phyloP scores from a whole-genome alignment of 2,888 invertebrate genomes.

The Mythimna impura region DNA sequence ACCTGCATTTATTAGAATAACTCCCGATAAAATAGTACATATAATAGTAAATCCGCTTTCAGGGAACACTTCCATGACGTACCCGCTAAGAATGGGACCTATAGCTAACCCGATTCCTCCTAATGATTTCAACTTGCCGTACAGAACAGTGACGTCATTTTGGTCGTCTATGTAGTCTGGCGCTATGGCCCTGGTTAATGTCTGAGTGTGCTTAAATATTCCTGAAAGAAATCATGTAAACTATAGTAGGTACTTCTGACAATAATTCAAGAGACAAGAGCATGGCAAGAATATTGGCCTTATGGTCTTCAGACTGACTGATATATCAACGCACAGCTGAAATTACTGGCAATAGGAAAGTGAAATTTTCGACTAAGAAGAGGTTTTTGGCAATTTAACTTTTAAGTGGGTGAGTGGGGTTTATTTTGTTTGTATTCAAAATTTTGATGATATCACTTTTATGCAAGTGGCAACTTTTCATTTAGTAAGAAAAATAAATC shows the following conservation, averaged over 20 bases:
- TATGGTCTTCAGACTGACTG: no score
- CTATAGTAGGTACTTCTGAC: neutral
- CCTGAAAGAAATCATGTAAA: constrained; percentile 78
- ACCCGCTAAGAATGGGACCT: constrained; percentile 92
- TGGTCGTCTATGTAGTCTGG: constrained; percentile 83
- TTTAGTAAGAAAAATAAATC: neutral
- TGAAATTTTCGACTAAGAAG: no score
- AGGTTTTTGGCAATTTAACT: no score
- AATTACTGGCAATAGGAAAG: no score
- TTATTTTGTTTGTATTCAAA: no score
- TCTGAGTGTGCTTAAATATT: constrained; percentile 92
- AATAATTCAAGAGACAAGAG: no score
- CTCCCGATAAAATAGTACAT: constrained; percentile 69
- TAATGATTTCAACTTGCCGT: constrained; percentile 90
- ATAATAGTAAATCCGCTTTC: constrained; percentile 88
- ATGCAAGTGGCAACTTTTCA: neutral
- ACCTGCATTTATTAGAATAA: constrained; percentile 73
- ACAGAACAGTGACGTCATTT: constrained; percentile 85
- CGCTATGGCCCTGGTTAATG: constrained; percentile 90
- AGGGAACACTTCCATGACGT: constrained; percentile 85
- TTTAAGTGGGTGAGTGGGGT: no score
- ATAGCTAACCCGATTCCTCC: constrained; percentile 91
- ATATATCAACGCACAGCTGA: no score
- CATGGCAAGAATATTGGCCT: no score
- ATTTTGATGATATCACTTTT: neutral